Conservation (phyloP, 1,140 invertebrate genomes). For the Hylyphantes graminicola region DNA sequence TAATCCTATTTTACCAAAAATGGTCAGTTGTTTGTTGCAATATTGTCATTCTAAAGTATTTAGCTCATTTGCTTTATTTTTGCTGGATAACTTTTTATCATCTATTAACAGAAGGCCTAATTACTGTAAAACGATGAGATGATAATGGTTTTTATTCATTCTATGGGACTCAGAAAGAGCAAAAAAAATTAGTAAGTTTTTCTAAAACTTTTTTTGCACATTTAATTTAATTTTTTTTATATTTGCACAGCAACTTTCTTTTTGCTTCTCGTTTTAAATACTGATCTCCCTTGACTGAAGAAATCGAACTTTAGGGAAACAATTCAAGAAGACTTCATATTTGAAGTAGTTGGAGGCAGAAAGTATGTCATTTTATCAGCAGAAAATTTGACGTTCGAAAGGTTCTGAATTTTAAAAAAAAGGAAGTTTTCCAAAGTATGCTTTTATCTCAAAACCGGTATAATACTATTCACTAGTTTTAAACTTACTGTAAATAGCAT, state of each 20-base stretch:
- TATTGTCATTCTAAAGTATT: not conserved
- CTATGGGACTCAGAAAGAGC: slow-evolving; percentile 12
- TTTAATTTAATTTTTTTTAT: slow-evolving; percentile 44
- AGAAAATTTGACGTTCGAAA: too few relatives aligned
- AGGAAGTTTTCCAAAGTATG: too few relatives aligned
- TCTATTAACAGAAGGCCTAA: slow-evolving; percentile 59
- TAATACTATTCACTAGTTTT: too few relatives aligned
- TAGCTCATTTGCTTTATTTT: slow-evolving; percentile 40
- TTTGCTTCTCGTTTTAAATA: not conserved
- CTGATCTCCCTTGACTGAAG: not conserved
- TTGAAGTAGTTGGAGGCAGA: too few relatives aligned
- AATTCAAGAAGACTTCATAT: not conserved
- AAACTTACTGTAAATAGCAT: too few relatives aligned
- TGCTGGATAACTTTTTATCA: slow-evolving; percentile 41
- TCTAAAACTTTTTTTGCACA: slow-evolving; percentile 15
- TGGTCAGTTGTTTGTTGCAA: too few relatives aligned
- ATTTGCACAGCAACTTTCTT: not conserved
- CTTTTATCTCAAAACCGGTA: too few relatives aligned
- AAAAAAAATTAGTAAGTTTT: slow-evolving; percentile 11
- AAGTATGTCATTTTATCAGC: too few relatives aligned
- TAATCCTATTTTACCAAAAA: too few relatives aligned
- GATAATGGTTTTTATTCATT: slow-evolving; percentile 54
- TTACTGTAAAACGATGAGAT: slow-evolving; percentile 48
- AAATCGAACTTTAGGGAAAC: slow-evolving; percentile 34
- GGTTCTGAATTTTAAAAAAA: too few relatives aligned